Evolutionary conservation across 2,888 invertebrate species (phyloP).

Genomic region (Oscheius sp.): DNA sequence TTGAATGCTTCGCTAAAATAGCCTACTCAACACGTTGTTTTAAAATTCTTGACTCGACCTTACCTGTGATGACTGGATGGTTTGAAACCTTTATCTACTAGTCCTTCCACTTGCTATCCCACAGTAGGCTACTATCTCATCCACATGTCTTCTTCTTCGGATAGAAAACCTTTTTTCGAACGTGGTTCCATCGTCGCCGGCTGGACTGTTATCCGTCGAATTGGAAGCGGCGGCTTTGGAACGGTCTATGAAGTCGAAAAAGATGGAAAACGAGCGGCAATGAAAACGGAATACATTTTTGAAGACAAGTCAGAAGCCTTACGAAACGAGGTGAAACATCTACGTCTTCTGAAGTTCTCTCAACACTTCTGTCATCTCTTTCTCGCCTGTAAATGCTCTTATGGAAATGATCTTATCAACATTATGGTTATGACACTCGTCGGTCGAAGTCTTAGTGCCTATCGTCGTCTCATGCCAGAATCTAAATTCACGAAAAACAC

Average conservation of each 20-base stretch:
- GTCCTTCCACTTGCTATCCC: too few species aligned
- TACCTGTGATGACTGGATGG: too few species aligned
- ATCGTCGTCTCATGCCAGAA: slow-evolving; percentile 53
- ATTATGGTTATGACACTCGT: slow-evolving; percentile 60
- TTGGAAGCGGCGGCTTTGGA: slow-evolving; percentile 61
- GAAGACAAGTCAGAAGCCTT: slow-evolving; percentile 35
- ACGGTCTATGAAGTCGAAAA: slow-evolving; percentile 52
- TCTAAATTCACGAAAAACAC: slow-evolving; percentile 55
- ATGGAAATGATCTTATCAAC: slow-evolving; percentile 37
- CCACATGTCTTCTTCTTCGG: slow-evolving; percentile 21
- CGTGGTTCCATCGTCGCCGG: not conserved
- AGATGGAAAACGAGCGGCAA: slow-evolving; percentile 40
- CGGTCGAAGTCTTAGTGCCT: slow-evolving; percentile 51
- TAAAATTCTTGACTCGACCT: too few species aligned
- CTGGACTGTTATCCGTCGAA: slow-evolving; percentile 14
- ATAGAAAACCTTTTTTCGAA: not conserved
- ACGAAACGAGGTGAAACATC: slow-evolving; percentile 45
- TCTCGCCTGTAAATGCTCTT: slow-evolving; percentile 35
- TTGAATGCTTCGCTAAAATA: too few species aligned
- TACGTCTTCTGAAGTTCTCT: slow-evolving; percentile 54
- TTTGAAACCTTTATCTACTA: too few species aligned
- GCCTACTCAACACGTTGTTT: too few species aligned
- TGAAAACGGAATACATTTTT: slow-evolving; percentile 55
- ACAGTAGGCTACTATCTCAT: too few species aligned
- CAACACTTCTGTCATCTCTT: slow-evolving; percentile 49